phyloP scores from a whole-genome alignment of 2,113 vertebrate genomes.

The Rallus limicola region DNA sequence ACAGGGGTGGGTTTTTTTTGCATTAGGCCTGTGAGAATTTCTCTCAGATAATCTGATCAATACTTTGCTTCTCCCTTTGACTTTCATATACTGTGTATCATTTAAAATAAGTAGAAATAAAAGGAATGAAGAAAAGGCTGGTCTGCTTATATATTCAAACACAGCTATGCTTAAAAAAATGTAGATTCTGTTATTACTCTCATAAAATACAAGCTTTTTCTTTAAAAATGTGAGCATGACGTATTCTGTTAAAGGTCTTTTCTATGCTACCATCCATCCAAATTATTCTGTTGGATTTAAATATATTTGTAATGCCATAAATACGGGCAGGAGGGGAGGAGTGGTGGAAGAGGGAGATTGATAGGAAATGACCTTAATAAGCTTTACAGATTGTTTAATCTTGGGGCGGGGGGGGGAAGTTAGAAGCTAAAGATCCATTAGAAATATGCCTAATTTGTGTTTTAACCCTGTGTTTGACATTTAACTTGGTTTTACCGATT shows the following conservation, averaged over 20 bases:
- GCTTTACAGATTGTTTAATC: not conserved
- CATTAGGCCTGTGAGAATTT: not conserved
- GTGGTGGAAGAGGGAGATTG: not conserved
- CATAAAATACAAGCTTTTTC: not conserved
- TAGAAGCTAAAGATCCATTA: not conserved
- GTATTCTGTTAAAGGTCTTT: not conserved
- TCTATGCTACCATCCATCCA: not conserved
- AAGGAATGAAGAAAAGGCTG: not conserved
- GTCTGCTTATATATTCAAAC: not conserved
- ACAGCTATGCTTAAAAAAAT: not conserved
- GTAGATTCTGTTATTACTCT: not conserved
- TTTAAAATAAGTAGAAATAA: not conserved
- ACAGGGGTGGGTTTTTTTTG: not conserved
- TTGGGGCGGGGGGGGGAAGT: not conserved
- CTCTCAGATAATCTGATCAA: not conserved
- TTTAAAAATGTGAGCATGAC: not conserved
- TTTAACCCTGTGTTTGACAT: constrained; percentile 34
- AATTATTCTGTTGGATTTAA: not conserved
- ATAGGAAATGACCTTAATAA: constrained; percentile 5
- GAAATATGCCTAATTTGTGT: constrained; percentile 9
- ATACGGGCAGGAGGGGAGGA: not conserved
- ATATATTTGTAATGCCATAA: not conserved
- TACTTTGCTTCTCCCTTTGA: constrained; percentile 16
- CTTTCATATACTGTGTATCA: not conserved
- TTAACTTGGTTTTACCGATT: constrained; percentile 37